Evolutionary conservation across 2,888 invertebrate genomes (phyloP), one percentile per base, ranked within the genome.

Genomic region (Gryllus longicercus): DNA sequence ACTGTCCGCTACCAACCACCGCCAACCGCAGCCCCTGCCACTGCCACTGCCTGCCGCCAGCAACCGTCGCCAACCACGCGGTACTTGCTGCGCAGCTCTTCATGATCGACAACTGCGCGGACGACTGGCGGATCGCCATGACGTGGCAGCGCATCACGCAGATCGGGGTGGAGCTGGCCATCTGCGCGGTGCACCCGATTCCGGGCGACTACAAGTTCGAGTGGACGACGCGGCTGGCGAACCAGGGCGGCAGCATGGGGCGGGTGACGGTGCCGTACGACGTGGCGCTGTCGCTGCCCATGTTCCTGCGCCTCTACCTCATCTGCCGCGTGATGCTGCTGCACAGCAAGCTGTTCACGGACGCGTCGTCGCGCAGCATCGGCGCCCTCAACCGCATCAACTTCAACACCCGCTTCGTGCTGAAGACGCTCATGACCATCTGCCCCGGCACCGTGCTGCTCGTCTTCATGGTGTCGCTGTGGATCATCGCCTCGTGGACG

Each of bases 101-200:
- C 91, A 98, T 99, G 95, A 98, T 99, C 90, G 99, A 99, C 92
- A 99, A 99, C 91, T 98, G 98, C 90, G 98, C 99, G 84, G 99
- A 99, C 88, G 99, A 99, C 91, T 99, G 99, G 99, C 92, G 99
- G 87, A 99, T 99, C 89, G 99, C 99, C 86, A 97, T 99, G 95
- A 99, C 98, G 85, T 97, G 96, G 94, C 97, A 98, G 89, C 92
- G 99, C 88, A 95, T 98, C 88, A 92, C 93, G 85, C 96, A 96
- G 90, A 97, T 98, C 87, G 91, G 93, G 82, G 90, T 97, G 86
- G 99, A 99, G 90, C 91, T 99, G 85, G 89, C 93, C 85, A 96
- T 99, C 87, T 99, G 99, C 89, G 97, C 97, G 85, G 93, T 99
- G 85, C 99, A 99, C 89, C 99, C 99, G 81, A 95, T 99, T 85